Evolutionary conservation across 2,888 invertebrate genomes (phyloP), one percentile per base, ranked within the genome.

Genomic region (Polietes domitor): DNA sequence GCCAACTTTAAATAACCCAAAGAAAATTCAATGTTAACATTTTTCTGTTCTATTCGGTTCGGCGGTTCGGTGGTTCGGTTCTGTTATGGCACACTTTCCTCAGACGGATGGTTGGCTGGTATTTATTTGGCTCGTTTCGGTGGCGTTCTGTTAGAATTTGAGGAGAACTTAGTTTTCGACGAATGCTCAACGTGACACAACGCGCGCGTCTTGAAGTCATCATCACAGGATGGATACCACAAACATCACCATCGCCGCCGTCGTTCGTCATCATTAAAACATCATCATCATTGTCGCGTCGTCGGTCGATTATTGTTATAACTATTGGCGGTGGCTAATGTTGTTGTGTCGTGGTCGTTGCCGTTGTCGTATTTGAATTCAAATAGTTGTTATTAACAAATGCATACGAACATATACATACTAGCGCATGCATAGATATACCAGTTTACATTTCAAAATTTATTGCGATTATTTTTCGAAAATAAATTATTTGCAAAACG

Each of bases 101-200:
- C 61, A 26, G 55, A 24, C 55, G 21, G 10, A 12, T 47, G 47
- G 12, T 28, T 28, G 28, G 61, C 61, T 32, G 53, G 21, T 12
- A n/a, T n/a, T n/a, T n/a, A n/a, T n/a, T n/a, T 55, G 53, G 53
- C 19, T 63, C 32, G 37, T 28, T 19, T 28, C 37, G 65, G 12
- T 41, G 65, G 65, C 41, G 21, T 68, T 68, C 41, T 19, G 68
- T 68, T 68, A 68, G 12, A 24, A 15, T 43, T 41, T 58, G 61
- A 77, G 80, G 50, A 71, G 19, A 47, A 77, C 65, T 84, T 47
- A 84, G 84, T 84, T 84, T 73, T 12, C 72, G 81, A 79, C 76
- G 47, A 73, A 73, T 70, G 81, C 37, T 84, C 79, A 84, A 81
- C 19, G 43, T 78, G 84, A 70, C 65, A 76, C 53, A 84, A 84